Evolutionary conservation across 2,113 vertebrate genomes (phyloP).

Genomic region (Boleophthalmus pectinirostris): DNA sequence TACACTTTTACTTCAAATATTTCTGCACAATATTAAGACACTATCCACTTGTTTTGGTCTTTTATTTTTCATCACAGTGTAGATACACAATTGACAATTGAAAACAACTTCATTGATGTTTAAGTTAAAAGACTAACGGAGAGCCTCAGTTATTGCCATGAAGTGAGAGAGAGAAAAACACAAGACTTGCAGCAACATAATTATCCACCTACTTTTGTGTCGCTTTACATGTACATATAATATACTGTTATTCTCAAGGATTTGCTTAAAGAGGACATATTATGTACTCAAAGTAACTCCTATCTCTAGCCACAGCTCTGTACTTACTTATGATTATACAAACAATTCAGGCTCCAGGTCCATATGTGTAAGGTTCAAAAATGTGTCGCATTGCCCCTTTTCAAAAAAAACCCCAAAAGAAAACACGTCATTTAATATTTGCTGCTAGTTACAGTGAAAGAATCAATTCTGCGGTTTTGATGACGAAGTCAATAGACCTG

Average conservation of each 20-base stretch:
- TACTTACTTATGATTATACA: too few species aligned
- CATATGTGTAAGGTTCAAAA: too few species aligned
- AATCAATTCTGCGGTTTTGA: too few species aligned
- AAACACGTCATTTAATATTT: too few species aligned
- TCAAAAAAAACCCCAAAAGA: too few species aligned
- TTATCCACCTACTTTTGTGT: not conserved
- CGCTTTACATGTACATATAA: too few species aligned
- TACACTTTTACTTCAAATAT: conserved; percentile 54
- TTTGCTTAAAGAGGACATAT: not conserved
- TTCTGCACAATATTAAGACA: conserved; percentile 15
- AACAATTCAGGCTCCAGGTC: too few species aligned
- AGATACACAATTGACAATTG: not conserved
- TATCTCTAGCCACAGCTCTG: too few species aligned
- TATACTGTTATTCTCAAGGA: not conserved
- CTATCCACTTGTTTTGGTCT: conserved; percentile 14
- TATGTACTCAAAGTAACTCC: too few species aligned
- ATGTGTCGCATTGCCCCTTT: too few species aligned
- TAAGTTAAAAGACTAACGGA: not conserved
- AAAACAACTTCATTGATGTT: not conserved
- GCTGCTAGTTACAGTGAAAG: too few species aligned
- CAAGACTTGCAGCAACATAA: not conserved
- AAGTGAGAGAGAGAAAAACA: not conserved
- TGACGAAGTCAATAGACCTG: too few species aligned
- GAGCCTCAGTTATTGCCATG: not conserved
- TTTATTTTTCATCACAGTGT: conserved; percentile 8